Conservation (phyloP, 1,140 invertebrate genomes). For the Adoxophyes honmai region DNA sequence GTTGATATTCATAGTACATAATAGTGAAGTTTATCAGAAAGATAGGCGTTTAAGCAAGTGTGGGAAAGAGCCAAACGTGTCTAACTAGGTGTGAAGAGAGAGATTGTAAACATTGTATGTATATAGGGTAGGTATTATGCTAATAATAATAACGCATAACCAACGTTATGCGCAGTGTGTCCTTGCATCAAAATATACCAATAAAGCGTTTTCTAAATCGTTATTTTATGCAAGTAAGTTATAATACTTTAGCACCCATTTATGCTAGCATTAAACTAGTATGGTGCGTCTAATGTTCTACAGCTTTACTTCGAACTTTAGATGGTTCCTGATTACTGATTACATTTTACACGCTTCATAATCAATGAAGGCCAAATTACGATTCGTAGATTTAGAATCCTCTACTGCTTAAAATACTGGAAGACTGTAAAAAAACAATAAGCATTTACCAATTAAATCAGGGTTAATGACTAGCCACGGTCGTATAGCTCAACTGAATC, state of each 20-base stretch:
- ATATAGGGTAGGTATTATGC: neutral
- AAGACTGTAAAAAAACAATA: conserved; percentile 53
- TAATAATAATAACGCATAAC: neutral
- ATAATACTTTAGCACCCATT: conserved; percentile 50
- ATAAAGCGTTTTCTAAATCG: conserved; percentile 1
- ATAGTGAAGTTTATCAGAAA: conserved; percentile 21
- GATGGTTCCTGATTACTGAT: conserved; percentile 5
- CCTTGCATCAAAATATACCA: conserved; percentile 5
- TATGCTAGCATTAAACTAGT: conserved; percentile 53
- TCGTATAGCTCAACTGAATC: conserved; percentile 18
- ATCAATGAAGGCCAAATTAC: conserved; percentile 27
- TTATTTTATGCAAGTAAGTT: conserved; percentile 23
- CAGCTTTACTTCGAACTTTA: conserved; percentile 17
- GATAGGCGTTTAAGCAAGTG: conserved; percentile 30
- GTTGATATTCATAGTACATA: conserved; percentile 30
- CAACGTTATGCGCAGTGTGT: neutral
- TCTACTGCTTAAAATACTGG: conserved; percentile 56
- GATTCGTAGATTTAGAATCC: conserved; percentile 22
- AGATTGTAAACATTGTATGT: conserved; percentile 3
- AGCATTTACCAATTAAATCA: conserved; percentile 21
- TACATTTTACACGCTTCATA: conserved; percentile 8
- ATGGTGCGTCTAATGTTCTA: conserved; percentile 39
- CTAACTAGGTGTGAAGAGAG: conserved; percentile 36
- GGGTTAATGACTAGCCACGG: conserved; percentile 16
- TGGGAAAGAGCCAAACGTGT: conserved; percentile 35